A percentile compares a stretch with the other conserved stretches of the same genome.
phyloP scores from a whole-genome alignment of 2,113 vertebrate species.

The Cyprinodon tularosa region DNA sequence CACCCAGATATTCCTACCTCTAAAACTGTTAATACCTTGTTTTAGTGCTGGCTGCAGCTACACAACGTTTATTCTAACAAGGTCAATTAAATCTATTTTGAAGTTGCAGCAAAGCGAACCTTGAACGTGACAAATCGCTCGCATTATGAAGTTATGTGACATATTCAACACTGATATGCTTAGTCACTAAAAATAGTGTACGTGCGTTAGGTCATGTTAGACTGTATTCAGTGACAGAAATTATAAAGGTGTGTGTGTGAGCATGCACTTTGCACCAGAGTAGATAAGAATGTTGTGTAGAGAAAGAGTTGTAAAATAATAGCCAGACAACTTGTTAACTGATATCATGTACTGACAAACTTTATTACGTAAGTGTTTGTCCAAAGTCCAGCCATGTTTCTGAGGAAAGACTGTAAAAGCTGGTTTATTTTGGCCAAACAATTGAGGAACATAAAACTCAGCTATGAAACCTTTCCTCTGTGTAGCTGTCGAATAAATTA shows the following conservation, averaged over 20 bases:
- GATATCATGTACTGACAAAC: slow-evolving; percentile 59
- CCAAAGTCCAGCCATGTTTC: slow-evolving; percentile 60
- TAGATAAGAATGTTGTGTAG: slow-evolving; percentile 40
- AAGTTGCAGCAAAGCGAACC: neutral
- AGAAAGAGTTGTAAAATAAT: slow-evolving; percentile 37
- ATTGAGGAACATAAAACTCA: slow-evolving; percentile 6
- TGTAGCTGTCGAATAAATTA: slow-evolving; percentile 33
- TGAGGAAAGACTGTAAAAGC: slow-evolving; percentile 48
- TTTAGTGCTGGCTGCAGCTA: neutral
- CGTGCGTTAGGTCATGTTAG: slow-evolving; percentile 53
- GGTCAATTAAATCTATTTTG: neutral
- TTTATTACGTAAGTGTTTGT: slow-evolving; percentile 45
- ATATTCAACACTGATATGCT: neutral
- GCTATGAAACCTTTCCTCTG: slow-evolving; percentile 21
- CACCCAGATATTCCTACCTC: neutral
- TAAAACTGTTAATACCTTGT: slow-evolving; percentile 7
- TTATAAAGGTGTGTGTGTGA: slow-evolving; percentile 31
- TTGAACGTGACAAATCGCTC: slow-evolving; percentile 5
- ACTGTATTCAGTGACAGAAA: neutral
- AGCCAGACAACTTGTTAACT: neutral
- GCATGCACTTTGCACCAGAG: slow-evolving; percentile 27
- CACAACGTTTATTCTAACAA: neutral
- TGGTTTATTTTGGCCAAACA: slow-evolving; percentile 23
- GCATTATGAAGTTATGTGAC: neutral
- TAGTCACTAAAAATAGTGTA: slow-evolving; percentile 28